phyloP scores from a whole-genome alignment of 23 tunicate species.

The Styela plicata region DNA sequence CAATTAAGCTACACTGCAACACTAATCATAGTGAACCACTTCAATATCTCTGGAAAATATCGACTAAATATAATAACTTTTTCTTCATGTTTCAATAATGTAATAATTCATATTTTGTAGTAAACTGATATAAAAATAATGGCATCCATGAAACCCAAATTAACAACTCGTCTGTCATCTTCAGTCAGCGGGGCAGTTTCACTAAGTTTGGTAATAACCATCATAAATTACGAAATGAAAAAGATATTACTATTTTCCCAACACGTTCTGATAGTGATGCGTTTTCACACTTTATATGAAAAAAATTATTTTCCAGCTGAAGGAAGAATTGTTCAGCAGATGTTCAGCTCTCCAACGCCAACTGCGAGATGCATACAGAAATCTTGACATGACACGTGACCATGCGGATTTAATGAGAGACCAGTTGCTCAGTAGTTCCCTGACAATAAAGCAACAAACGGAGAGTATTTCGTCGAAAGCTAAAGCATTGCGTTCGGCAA shows the following conservation, averaged over 20 bases:
- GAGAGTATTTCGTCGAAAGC: neutral
- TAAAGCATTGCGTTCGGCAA: neutral
- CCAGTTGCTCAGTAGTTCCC: conserved; percentile 5
- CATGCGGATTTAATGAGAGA: conserved; percentile 43
- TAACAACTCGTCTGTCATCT: no score
- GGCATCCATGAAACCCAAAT: no score
- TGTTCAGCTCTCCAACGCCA: no score
- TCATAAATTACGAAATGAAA: neutral
- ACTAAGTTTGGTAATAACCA: no score
- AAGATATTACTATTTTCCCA: neutral
- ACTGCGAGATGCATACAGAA: conserved; percentile 20
- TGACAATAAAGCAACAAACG: neutral
- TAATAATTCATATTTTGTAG: no score
- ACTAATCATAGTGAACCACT: no score
- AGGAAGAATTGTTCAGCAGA: neutral
- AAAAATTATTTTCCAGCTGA: neutral
- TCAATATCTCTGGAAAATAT: no score
- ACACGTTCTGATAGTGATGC: neutral
- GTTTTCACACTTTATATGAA: neutral
- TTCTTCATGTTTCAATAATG: no score
- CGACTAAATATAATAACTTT: no score
- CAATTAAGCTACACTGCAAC: no score
- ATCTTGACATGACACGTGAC: conserved; percentile 17
- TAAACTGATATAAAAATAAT: no score
- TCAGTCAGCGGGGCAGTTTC: no score